phyloP scores from a whole-genome alignment of 1,140 invertebrate genomes.

The Cydia fagiglandana region DNA sequence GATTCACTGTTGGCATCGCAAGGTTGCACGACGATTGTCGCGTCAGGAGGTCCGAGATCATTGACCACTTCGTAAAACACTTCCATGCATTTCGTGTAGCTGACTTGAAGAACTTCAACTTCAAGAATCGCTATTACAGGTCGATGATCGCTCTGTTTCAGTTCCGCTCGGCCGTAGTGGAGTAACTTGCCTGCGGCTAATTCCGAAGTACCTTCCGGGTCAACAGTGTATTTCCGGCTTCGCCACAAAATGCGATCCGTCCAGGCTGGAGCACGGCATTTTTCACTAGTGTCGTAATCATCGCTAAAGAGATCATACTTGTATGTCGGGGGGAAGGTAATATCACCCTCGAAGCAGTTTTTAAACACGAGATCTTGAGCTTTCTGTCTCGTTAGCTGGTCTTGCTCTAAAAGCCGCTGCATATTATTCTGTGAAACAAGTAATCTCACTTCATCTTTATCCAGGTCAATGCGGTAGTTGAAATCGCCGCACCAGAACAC shows the following conservation, averaged over 20 bases:
- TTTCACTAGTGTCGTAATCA: slow-evolving; percentile 99
- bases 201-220: slow-evolving; percentile 82
- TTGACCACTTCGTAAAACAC: slow-evolving; percentile 92
- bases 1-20: slow-evolving; percentile 70
- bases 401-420: slow-evolving; percentile 88
- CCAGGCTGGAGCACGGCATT: slow-evolving; percentile 97
- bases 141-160: slow-evolving; percentile 99
- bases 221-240: slow-evolving; percentile 85
- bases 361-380: slow-evolving; percentile 93
- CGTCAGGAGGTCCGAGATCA: slow-evolving; percentile 95
- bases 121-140: slow-evolving; percentile 95
- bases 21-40: slow-evolving; percentile 92
- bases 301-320: slow-evolving; percentile 99
- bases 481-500: slow-evolving; percentile 99
- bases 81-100: slow-evolving; percentile 84
- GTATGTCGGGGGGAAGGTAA: slow-evolving; percentile 97
- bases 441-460: slow-evolving; percentile 96
- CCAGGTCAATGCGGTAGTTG: slow-evolving; percentile 98
- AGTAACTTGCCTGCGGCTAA: slow-evolving; percentile 89
- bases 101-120: slow-evolving; percentile 90
- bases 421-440: slow-evolving; percentile 90
- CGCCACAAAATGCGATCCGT: slow-evolving; percentile 97
- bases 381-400: slow-evolving; percentile 94
- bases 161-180: slow-evolving; percentile 94
- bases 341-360: slow-evolving; percentile 95